These are phyloP conservation scores for Xestia ashworthii DNA, from an alignment of 2,888 invertebrate species.

Conservation along the genomic window DNA sequence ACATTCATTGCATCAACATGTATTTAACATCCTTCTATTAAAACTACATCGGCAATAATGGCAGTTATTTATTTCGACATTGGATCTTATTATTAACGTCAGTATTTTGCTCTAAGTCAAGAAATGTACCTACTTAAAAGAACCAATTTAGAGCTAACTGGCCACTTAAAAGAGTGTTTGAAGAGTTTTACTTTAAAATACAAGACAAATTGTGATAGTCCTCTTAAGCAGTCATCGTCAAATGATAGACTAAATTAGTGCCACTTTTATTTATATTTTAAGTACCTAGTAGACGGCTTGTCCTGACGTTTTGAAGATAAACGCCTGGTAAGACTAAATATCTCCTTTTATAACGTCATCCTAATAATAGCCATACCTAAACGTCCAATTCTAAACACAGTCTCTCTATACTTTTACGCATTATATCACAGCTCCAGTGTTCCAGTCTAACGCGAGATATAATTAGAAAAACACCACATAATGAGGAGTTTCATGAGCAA, in stretches of 20 bases:
- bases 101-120: background rate
- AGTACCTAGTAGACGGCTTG: background rate
- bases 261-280: too few species aligned
- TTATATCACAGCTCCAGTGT: conserved; percentile 23
- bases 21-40: too few species aligned
- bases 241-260: too few species aligned
- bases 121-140: background rate
- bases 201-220: too few species aligned
- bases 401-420: conserved; percentile 15
- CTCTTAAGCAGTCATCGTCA: too few species aligned
- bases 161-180: too few species aligned
- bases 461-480: conserved; percentile 67
- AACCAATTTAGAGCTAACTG: too few species aligned
- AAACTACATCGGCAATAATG: too few species aligned
- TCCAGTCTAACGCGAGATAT: conserved; percentile 37
- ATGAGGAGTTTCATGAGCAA: conserved; percentile 64
- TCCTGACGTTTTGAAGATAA: background rate
- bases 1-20: too few species aligned
- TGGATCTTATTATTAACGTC: background rate
- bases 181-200: too few species aligned
- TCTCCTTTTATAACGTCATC: background rate
- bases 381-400: background rate
- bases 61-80: background rate
- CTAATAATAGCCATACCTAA: background rate
- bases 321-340: background rate